These are phyloP conservation scores for Actenoides hombroni DNA, from an alignment of 2,113 vertebrate genomes.

Conservation along the genomic window DNA sequence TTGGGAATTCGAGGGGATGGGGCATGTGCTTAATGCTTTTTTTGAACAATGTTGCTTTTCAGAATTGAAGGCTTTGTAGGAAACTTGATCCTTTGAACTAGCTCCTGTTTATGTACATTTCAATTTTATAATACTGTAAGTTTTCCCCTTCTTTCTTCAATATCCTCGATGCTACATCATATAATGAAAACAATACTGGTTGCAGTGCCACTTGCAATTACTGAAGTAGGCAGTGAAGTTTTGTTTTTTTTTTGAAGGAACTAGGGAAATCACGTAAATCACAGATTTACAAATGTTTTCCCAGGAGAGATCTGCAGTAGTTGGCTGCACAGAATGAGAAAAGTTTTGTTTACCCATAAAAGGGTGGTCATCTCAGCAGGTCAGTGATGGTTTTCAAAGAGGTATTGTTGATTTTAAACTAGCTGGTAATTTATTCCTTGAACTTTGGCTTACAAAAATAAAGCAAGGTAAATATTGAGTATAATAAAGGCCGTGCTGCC, in stretches of 20 bases:
- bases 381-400: constrained; percentile 1
- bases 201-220: constrained; percentile 26
- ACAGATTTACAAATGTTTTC: constrained; percentile 17
- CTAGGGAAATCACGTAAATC: background rate
- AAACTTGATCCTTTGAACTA: constrained; percentile 31
- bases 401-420: background rate
- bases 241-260: constrained; percentile 1
- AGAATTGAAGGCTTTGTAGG: constrained; percentile 6
- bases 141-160: constrained; percentile 24
- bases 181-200: constrained; percentile 13
- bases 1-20: background rate
- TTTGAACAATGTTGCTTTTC: constrained; percentile 40
- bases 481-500: background rate
- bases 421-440: constrained; percentile 17
- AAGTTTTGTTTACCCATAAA: background rate
- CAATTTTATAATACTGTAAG: constrained; percentile 9
- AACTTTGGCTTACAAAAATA: background rate
- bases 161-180: background rate
- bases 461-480: constrained; percentile 6
- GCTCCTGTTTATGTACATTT: constrained; percentile 48
- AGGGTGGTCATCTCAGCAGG: background rate
- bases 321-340: background rate
- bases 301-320: background rate
- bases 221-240: background rate
- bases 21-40: background rate